Base-by-base conservation (phyloP, 2,797 vertebrate genomes). In the Pseudochromis fuscus region DNA sequence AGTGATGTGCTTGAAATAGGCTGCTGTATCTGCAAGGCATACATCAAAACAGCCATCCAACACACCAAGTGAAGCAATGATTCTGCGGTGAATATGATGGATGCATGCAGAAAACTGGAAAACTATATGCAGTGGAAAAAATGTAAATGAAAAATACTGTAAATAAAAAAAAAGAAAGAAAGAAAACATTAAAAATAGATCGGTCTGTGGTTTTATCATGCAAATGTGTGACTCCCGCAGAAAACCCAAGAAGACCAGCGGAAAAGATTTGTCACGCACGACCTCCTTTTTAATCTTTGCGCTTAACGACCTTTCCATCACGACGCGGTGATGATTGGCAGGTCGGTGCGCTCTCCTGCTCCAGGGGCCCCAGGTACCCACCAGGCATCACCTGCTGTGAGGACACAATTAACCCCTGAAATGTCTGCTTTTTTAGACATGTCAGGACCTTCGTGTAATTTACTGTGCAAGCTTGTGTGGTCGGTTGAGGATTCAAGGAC, bases 301-400 rank as follows among this genome's bases (percentile, higher is more conserved):
- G 46, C 55, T 62, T 72, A 31, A 62, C 60, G 71, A 79, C 72
- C 81, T 79, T 52, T 71, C 52, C 57, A 68, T 83, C 86, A 59
- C 70, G 60, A 85, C 82, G 23, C 59, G 1, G 37, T 1, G 64
- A 27, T 82, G 87, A 89, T 7, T 84, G 91, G 80, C 84, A 75
- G 76, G 31, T 59, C 1, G 12, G 28, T 44, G 82, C 40, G 66
- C 80, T 45, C 59, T 52, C 28, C 21, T 19, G 64, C 62, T 50
- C 40, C 25, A 3, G 37, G 55, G 48, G 67, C 33, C 60, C 31
- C 63, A 37, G 68, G 58, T 66, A 55, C n/a, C 67, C 69, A 31
- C 78, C 70, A 37, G 53, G 30, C 62, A 70, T 56, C 57, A 45
- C 46, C 65, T 30, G 52, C 60, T 13, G 37, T 23, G 49, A 70